A percentile compares a stretch with the other conserved stretches of the same genome.
These are phyloP conservation scores for Synanthedon andrenaeformis DNA, from an alignment of 2,888 invertebrate genomes.

Conservation along the genomic window DNA sequence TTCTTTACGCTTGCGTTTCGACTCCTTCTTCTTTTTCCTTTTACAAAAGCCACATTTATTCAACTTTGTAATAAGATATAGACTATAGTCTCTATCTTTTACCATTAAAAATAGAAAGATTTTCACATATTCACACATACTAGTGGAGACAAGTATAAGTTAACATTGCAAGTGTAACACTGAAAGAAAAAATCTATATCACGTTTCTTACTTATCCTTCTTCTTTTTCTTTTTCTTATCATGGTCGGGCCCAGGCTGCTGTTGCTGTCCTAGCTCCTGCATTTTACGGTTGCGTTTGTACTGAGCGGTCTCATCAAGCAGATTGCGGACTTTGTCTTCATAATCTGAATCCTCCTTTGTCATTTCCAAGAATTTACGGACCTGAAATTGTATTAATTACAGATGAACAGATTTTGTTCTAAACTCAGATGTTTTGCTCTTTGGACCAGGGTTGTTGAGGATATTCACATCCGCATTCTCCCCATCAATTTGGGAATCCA, in stretches of 20 bases:
- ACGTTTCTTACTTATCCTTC: slow-evolving; percentile 60
- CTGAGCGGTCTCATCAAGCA: slow-evolving; percentile 84
- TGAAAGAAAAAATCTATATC: not conserved
- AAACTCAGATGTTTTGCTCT: no score
- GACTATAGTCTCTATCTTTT: no score
- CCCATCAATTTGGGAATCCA: no score
- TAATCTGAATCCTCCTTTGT: slow-evolving; percentile 88
- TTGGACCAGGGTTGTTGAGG: not conserved
- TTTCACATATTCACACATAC: no score
- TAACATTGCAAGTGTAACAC: not conserved
- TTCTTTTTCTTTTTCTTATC: slow-evolving; percentile 67
- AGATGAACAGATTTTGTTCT: not conserved
- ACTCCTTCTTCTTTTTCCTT: slow-evolving; percentile 79
- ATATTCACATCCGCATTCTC: not conserved
- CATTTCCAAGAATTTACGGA: slow-evolving; percentile 80
- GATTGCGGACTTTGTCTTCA: slow-evolving; percentile 87
- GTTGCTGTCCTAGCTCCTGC: slow-evolving; percentile 74
- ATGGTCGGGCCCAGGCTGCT: slow-evolving; percentile 52
- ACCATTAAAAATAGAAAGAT: no score
- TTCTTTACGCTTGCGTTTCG: slow-evolving; percentile 79
- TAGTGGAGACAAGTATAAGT: no score
- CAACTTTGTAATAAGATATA: no score
- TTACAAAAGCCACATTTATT: slow-evolving; percentile 1
- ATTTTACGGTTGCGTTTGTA: slow-evolving; percentile 80
- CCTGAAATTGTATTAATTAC: slow-evolving; percentile 33